A percentile compares a stretch with the other conserved stretches of the same genome.
These are phyloP conservation scores for Eucera pruinosa DNA, from an alignment of 2,888 invertebrate species.

Conservation along the genomic window DNA sequence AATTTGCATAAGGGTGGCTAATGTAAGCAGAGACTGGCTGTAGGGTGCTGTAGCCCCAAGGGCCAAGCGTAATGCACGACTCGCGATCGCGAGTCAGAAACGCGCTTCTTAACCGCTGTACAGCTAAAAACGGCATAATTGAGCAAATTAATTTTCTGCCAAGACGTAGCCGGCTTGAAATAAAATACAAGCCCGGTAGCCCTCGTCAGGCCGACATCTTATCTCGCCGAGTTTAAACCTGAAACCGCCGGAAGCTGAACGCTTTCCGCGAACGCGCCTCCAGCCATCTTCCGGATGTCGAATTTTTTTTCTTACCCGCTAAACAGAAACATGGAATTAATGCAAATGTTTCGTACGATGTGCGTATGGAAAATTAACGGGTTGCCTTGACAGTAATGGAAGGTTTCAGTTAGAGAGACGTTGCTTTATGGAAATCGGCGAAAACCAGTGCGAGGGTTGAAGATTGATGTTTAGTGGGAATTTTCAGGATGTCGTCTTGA, in stretches of 20 bases:
- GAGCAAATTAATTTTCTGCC: slow-evolving; percentile 66
- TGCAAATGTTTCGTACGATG: not conserved
- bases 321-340: not conserved
- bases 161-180: slow-evolving; percentile 34
- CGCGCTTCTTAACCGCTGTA: slow-evolving; percentile 61
- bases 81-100: slow-evolving; percentile 56
- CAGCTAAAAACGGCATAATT: slow-evolving; percentile 67
- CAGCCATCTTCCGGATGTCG: not conserved
- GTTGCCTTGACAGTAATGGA: not conserved
- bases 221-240: slow-evolving; percentile 43
- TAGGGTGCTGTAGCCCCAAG: slow-evolving; percentile 55
- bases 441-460: not conserved
- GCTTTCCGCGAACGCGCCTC: slow-evolving; percentile 26
- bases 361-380: not conserved
- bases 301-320: slow-evolving; percentile 21
- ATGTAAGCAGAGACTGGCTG: slow-evolving; percentile 69
- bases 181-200: slow-evolving; percentile 35
- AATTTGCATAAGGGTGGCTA: slow-evolving; percentile 75
- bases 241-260: slow-evolving; percentile 49
- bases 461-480: not conserved
- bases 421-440: not conserved
- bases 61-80: slow-evolving; percentile 59
- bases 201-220: slow-evolving; percentile 34
- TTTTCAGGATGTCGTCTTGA: not conserved
- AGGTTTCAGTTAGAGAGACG: not conserved